Evolutionary conservation across 2,113 vertebrate species (phyloP), one percentile per base, ranked within the genome.

Genomic region (Opisthocomus hoazin): DNA sequence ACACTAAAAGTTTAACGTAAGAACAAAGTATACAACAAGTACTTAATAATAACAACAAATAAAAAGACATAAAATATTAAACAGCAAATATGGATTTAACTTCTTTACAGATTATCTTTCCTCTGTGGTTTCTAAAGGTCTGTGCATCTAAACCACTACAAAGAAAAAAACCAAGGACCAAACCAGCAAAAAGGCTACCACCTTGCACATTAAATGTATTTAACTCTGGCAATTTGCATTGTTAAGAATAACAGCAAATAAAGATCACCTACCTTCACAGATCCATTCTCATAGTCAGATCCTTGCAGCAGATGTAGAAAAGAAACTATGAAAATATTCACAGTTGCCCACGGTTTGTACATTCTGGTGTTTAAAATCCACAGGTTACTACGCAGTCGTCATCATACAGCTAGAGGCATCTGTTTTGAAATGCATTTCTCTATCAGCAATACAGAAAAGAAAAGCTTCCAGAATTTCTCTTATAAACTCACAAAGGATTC

Each of bases 301-400:
- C 97, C 97, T 91, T 97, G 97, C 82, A 98, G 90, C 89, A 98
- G 95, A 77, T 98, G 98, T 65, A 98, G 93, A 77, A 93, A 97
- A 89, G 95, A 98, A 94, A 98, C 94, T 63, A 98, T 84, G 85
- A 98, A 96, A 94, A 98, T 91, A 94, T 98, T 98, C 97, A 97
- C 81, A 95, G 97, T 64, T 92, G 96, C 93, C 97, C 98, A 98
- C 90, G 85, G 92, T 97, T 96, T 97, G 97, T 97, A 97, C 98
- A 99, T 99, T 97, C 95, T 98, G 96, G 93, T 96, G 91, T 80
- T 96, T 84, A 95, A 94, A 92, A 92, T 91, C 96, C 96, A 95
- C 96, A 87, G 95, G 94, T 96, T 89, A 94, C 93, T 97, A 97
- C 12, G 58, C 93, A 92, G 94, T 95, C 39, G 96, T 96, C n/a